phyloP scores from a whole-genome alignment of 2,888 invertebrate species.

The Pammene aurita region DNA sequence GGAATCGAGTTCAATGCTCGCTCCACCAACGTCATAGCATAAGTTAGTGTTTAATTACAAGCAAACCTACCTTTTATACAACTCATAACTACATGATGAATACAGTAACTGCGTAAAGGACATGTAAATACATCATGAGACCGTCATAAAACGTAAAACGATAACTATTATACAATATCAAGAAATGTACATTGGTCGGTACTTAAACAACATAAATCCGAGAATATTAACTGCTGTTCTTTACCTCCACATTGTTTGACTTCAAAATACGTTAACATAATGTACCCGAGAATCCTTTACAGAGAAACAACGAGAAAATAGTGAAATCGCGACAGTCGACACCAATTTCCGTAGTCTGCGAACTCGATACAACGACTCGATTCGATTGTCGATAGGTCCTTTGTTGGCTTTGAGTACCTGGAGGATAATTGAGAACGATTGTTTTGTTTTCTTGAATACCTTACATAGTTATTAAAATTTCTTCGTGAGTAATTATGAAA shows the following conservation, averaged over 20 bases:
- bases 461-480: neutral
- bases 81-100: too few relatives aligned
- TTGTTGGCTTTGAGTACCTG: neutral
- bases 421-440: neutral
- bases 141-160: too few relatives aligned
- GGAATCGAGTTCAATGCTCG: too few relatives aligned
- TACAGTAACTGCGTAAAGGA: too few relatives aligned
- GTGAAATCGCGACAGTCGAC: slow-evolving; percentile 2
- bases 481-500: neutral
- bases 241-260: neutral
- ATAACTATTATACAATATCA: too few relatives aligned
- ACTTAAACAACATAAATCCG: neutral
- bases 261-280: slow-evolving; percentile 10
- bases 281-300: slow-evolving; percentile 8
- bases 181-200: too few relatives aligned
- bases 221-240: too few relatives aligned
- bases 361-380: slow-evolving; percentile 19
- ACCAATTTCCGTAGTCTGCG: slow-evolving; percentile 34
- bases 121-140: too few relatives aligned
- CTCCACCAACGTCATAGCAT: too few relatives aligned
- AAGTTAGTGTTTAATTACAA: too few relatives aligned
- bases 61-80: too few relatives aligned
- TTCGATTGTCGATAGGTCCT: slow-evolving; percentile 17
- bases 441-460: slow-evolving; percentile 12
- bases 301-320: slow-evolving; percentile 9